Evolutionary conservation across 2,888 invertebrate genomes (phyloP).

Genomic region (Amphipoea lucens): DNA sequence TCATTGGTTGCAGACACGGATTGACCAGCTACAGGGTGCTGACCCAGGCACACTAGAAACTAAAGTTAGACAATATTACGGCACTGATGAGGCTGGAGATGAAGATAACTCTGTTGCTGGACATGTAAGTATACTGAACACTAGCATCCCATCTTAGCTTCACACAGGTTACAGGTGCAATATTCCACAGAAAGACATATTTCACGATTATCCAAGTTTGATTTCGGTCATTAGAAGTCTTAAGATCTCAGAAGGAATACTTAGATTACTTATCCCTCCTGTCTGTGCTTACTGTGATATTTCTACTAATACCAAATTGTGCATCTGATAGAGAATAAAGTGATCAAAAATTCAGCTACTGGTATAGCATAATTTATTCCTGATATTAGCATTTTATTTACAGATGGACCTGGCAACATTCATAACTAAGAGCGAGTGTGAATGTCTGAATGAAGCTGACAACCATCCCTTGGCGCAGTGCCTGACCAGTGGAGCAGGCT

Average conservation of each 20-base stretch:
- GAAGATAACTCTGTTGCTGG: slow-evolving; percentile 93
- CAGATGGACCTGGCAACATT: slow-evolving; percentile 97
- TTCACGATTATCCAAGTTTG: neutral
- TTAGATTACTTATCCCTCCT: neutral
- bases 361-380: slow-evolving; percentile 3
- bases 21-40: slow-evolving; percentile 97
- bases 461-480: slow-evolving; percentile 95
- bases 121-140: slow-evolving; percentile 92
- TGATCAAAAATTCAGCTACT: too few relatives aligned
- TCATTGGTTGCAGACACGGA: slow-evolving; percentile 91
- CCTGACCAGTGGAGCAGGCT: slow-evolving; percentile 92
- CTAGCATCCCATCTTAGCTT: neutral
- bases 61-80: slow-evolving; percentile 97
- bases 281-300: neutral
- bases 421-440: slow-evolving; percentile 96
- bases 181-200: neutral
- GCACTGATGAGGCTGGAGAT: slow-evolving; percentile 91
- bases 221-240: neutral
- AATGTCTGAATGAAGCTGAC: slow-evolving; percentile 98
- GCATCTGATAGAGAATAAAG: too few relatives aligned
- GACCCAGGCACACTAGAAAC: slow-evolving; percentile 95
- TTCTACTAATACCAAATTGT: neutral
- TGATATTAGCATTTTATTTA: slow-evolving; percentile 10
- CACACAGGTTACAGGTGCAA: neutral
- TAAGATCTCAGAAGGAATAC: neutral